Evolutionary conservation across 2,888 invertebrate species (phyloP).

Genomic region (Epistrophe grossulariae): DNA sequence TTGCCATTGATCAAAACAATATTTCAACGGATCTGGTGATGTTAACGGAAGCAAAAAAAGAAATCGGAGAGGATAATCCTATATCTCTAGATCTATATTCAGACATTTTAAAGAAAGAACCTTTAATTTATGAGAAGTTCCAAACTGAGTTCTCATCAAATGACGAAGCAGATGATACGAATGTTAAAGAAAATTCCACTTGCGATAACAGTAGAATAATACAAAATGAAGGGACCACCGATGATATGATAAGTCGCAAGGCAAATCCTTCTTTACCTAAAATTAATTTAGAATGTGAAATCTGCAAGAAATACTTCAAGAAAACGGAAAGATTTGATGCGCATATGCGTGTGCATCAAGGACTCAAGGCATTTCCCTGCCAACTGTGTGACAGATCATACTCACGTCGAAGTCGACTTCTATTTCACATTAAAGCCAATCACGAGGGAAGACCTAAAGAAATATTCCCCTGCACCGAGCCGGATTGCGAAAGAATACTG

Average conservation of each 20-base stretch:
- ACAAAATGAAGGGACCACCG: background rate
- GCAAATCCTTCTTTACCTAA: constrained; percentile 80
- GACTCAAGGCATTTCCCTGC: constrained; percentile 81
- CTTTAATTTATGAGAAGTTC: background rate
- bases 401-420: constrained; percentile 80
- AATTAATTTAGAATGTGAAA: constrained; percentile 81
- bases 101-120: background rate
- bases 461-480: constrained; percentile 77
- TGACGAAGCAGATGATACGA: constrained; percentile 7
- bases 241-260: constrained; percentile 69
- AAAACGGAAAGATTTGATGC: constrained; percentile 80
- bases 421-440: constrained; percentile 80
- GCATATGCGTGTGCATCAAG: constrained; percentile 82
- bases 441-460: constrained; percentile 78
- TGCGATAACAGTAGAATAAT: background rate
- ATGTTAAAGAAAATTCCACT: constrained; percentile 42
- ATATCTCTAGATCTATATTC: background rate
- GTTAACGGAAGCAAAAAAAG: background rate
- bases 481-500: constrained; percentile 81
- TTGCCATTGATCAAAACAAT: background rate
- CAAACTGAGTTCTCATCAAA: background rate
- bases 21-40: background rate
- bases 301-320: constrained; percentile 81
- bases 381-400: constrained; percentile 81
- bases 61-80: background rate